Conservation (phyloP, 2,888 invertebrate genomes). For the Rhingia campestris region DNA sequence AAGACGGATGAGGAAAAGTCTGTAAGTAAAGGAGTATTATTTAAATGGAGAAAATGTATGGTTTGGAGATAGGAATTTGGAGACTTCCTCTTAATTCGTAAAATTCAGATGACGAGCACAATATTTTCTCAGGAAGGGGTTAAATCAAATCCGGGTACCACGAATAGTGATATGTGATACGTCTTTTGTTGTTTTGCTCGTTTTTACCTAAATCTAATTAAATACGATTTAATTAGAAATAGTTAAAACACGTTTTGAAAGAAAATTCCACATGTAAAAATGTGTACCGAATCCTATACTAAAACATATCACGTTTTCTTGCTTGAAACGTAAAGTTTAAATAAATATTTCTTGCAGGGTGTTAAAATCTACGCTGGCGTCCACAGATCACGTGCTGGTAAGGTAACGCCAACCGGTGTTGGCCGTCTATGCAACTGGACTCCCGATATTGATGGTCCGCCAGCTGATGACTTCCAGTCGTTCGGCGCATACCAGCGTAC, state of each 20-base stretch:
- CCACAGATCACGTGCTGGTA: conserved; percentile 87
- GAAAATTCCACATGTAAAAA: too few relatives aligned
- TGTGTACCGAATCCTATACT: neutral
- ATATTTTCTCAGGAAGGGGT: too few relatives aligned
- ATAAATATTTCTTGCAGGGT: conserved; percentile 83
- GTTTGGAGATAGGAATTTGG: too few relatives aligned
- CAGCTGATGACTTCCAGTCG: conserved; percentile 91
- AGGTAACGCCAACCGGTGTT: conserved; percentile 88
- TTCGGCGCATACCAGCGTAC: conserved; percentile 95
- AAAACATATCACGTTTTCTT: too few relatives aligned
- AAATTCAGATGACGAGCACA: too few relatives aligned
- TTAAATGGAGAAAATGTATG: neutral
- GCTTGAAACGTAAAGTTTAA: too few relatives aligned
- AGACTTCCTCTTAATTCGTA: too few relatives aligned
- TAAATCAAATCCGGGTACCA: too few relatives aligned
- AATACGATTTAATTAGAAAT: too few relatives aligned
- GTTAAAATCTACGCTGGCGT: conserved; percentile 93
- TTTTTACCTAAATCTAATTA: neutral
- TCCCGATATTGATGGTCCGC: conserved; percentile 88
- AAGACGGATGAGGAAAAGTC: conserved; percentile 91
- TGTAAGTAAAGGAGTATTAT: conserved; percentile 83
- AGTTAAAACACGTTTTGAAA: too few relatives aligned
- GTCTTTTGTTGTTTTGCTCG: neutral
- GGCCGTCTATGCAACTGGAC: conserved; percentile 95
- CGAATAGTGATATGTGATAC: neutral